Percentiles rank a stretch among this genome's conserved stretches.
Conservation (phyloP, 1,140 invertebrate species). For the Listronotus oregonensis region DNA sequence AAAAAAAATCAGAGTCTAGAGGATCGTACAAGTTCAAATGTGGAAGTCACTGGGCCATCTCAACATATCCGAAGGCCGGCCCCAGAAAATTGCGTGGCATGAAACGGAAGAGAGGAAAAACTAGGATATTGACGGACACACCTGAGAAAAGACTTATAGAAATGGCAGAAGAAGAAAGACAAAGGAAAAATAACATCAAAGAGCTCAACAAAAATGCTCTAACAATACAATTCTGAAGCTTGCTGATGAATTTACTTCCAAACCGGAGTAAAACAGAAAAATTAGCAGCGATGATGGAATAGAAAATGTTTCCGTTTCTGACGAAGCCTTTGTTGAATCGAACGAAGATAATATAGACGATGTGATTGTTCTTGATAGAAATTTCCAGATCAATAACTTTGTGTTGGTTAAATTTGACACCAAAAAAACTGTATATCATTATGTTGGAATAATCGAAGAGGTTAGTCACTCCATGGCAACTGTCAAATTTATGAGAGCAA, state of each 20-base stretch:
- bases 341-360: conserved; percentile 42
- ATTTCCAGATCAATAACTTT: conserved; percentile 41
- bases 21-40: too few species aligned
- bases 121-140: neutral
- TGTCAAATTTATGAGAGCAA: too few species aligned
- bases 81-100: neutral
- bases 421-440: conserved; percentile 46
- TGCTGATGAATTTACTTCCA: neutral
- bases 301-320: conserved; percentile 15
- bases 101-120: neutral
- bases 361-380: conserved; percentile 27
- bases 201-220: neutral
- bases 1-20: neutral
- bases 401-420: conserved; percentile 44
- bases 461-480: conserved; percentile 44
- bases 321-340: conserved; percentile 40
- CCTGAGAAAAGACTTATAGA: too few species aligned
- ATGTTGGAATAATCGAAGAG: conserved; percentile 46
- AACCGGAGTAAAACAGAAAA: neutral
- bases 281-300: conserved; percentile 1
- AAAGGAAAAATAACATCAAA: neutral
- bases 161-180: neutral
- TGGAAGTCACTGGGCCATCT: too few species aligned
- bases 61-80: neutral
- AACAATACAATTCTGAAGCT: neutral